Base-by-base conservation (phyloP, 2,113 vertebrate species). In the Paramormyrops kingsleyae region DNA sequence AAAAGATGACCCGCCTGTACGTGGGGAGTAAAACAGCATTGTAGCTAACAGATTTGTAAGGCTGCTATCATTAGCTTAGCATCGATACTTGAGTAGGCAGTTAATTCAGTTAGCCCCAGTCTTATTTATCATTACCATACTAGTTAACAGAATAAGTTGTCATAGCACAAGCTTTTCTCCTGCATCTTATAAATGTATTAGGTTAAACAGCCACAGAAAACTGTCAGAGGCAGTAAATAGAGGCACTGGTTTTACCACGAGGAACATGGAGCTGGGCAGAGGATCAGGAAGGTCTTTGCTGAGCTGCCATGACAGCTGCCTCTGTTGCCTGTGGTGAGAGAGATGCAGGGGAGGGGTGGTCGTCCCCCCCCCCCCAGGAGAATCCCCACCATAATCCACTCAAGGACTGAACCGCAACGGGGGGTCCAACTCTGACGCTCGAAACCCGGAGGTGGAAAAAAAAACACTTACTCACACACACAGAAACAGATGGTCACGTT, bases 401-500 rank as follows among this genome's bases (percentile, higher is more conserved):
- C 46, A 49, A 70, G 86, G 86, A 15, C 5, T 27, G 19, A 66
- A 12, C 49, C 83, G 9, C 49, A 31, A 35, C 62, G 59, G 49
- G 49, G 24, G 56, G 46, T 21, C 49, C 31, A 53, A 24, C 24
- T 49, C 19, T 50, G 46, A 31, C 49, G 49, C 88, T 44, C 9
- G 77, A 47, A 74, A 85, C 24, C 5, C 52, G 84, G 87, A 77
- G 53, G 77, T 59, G 49, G 52, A 88, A 46, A 88, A 46, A 88
- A 31, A 19, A 86, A 35, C 49, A 87, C 62, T 70, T 70, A 70
- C n/a, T 70, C 62, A 84, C 39, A 84, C 19, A 84, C 39, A 84
- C 12, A 52, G 59, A 89, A 87, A 86, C 35, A 89, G 83, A 66
- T 86, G 88, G 88, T 49, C 80, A 44, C 4, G 44, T 66, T 89